phyloP scores from a whole-genome alignment of 2,888 invertebrate species.

The Drosophila picticornis region DNA sequence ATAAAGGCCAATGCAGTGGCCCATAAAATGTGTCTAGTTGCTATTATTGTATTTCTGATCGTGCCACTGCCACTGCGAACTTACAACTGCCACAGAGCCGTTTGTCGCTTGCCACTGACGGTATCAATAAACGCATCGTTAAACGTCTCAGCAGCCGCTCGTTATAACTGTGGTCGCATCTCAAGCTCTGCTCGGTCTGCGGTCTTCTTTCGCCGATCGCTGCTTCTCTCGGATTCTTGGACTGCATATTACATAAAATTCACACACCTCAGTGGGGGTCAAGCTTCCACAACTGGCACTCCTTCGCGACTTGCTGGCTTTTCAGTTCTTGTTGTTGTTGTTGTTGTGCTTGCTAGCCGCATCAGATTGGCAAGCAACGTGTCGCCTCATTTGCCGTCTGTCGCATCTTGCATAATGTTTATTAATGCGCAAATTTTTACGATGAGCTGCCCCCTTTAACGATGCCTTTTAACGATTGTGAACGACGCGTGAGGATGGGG shows the following conservation, averaged over 20 bases:
- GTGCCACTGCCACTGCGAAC: conserved; percentile 8
- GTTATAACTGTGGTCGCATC: conserved; percentile 69
- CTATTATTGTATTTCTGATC: conserved; percentile 19
- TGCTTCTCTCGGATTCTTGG: conserved; percentile 1
- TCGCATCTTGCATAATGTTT: conserved; percentile 73
- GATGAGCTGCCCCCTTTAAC: conserved; percentile 68
- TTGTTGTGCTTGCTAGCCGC: conserved; percentile 7
- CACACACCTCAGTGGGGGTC: conserved; percentile 70
- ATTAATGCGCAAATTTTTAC: conserved; percentile 77
- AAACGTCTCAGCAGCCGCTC: conserved; percentile 56
- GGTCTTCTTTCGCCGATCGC: conserved; percentile 15
- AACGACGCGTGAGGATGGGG: conserved; percentile 27
- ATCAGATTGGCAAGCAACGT: conserved; percentile 37
- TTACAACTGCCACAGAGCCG: neutral
- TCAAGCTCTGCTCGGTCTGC: conserved; percentile 12
- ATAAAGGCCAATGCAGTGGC: conserved; percentile 57
- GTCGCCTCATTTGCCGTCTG: conserved; percentile 63
- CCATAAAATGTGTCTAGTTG: conserved; percentile 53
- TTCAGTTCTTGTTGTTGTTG: neutral
- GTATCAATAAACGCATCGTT: conserved; percentile 77
- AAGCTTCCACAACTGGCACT: conserved; percentile 25
- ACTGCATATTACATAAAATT: conserved; percentile 55
- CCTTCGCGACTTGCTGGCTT: neutral
- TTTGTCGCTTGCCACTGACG: conserved; percentile 5
- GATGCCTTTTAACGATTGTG: conserved; percentile 69